Evolutionary conservation across 2,888 invertebrate species (phyloP), one percentile per base, ranked within the genome.

Genomic region (Drosophila rubida): DNA sequence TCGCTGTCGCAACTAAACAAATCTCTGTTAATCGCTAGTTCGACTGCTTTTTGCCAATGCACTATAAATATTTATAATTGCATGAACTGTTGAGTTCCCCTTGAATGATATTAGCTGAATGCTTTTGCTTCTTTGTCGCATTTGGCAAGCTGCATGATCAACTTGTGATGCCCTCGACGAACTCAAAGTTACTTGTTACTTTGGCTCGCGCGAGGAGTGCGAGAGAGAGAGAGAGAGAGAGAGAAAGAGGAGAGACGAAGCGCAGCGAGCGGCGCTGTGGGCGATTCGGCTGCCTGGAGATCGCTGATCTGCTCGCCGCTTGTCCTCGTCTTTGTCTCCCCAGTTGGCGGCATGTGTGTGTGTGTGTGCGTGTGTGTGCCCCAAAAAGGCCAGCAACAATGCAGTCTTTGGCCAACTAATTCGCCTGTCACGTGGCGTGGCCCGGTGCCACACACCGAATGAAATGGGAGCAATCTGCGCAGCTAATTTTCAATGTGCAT

Each of bases 341-440:
- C 13, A 41, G 14, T 19, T 37, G 23, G 32, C 27, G 48, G 44
- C n/a, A 27, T 37, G 30, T 62, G 23, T 37, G 13, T 45, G 19
- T 57, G 42, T 37, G 13, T 70, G 19, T 57, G 42, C 14, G 13
- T 70, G 61, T 72, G 35, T 69, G 69, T 81, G 80, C 70, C 78
- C 79, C 70, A 78, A 78, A 78, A 70, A 71, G 57, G 35, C 39
- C 59, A 73, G 66, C 71, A 63, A 63, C 69, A 65, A 69, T 51
- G 53, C 44, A 62, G 50, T 51, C 46, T 66, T 68, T 78, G 80
- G 75, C 78, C 74, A 80, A 77, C 69, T 69, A 79, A 80, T 79
- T 81, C 77, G 81, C 78, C 55, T 72, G 81, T 81, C 85, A 85
- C 84, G 84, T 84, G 84, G 85, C 74, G 73, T 50, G 57, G 72